phyloP scores from a whole-genome alignment of 2,888 invertebrate species.

The Acheta domesticus region DNA sequence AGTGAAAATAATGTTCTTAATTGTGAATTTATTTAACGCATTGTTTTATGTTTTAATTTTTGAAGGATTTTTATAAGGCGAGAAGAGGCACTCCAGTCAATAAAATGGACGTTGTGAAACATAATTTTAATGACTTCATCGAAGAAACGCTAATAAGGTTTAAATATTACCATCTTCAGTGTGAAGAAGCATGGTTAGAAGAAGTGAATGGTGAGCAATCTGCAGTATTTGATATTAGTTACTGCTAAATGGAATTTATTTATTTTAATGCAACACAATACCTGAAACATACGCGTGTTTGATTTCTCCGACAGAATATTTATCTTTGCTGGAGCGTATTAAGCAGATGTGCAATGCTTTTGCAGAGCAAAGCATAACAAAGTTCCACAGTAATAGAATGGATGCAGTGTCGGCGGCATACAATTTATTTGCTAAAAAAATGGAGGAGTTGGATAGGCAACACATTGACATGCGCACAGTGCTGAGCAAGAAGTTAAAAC shows the following conservation, averaged over 20 bases:
- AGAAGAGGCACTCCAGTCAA: conserved; percentile 19
- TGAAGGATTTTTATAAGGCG: conserved; percentile 28
- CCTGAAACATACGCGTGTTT: too few relatives aligned
- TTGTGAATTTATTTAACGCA: too few relatives aligned
- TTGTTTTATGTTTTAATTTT: too few relatives aligned
- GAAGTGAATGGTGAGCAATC: conserved; percentile 26
- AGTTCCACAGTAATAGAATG: conserved; percentile 20
- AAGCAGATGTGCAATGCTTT: background rate
- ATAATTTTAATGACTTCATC: conserved; percentile 22
- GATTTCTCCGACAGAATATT: background rate
- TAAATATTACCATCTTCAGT: conserved; percentile 31
- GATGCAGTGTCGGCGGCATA: background rate
- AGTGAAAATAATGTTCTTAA: too few relatives aligned
- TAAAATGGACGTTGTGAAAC: conserved; percentile 21
- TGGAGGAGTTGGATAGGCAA: background rate
- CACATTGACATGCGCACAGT: background rate
- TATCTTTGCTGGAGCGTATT: background rate
- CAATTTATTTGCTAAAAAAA: background rate
- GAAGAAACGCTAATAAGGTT: conserved; percentile 25
- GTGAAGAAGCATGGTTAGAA: conserved; percentile 30
- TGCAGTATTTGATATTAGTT: background rate
- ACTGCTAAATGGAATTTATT: too few relatives aligned
- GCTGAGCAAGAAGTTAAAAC: conserved; percentile 24
- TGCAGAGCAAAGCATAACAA: background rate
- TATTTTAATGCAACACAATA: too few relatives aligned